These are phyloP conservation scores for Recurvirostra avosetta DNA, from an alignment of 2,113 vertebrate genomes.

Conservation along the genomic window DNA sequence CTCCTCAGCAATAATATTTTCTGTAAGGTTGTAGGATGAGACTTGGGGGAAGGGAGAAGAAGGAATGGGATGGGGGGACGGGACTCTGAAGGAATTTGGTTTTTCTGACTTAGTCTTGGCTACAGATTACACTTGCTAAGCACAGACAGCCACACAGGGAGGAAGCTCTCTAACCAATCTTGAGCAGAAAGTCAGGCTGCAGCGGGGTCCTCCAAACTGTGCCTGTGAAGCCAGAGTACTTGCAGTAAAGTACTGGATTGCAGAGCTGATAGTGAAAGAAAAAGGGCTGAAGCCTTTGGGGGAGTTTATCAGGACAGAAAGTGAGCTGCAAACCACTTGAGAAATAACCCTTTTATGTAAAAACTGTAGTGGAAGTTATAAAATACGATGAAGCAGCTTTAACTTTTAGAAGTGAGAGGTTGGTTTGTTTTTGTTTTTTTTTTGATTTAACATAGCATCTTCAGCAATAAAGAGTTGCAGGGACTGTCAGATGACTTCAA, in stretches of 20 bases:
- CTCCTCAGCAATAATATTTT: constrained; percentile 18
- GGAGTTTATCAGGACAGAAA: constrained; percentile 27
- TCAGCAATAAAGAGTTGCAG: constrained; percentile 17
- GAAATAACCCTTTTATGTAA: constrained; percentile 35
- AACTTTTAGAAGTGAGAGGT: not conserved
- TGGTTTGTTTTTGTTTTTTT: not conserved
- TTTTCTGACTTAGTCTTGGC: constrained; percentile 50
- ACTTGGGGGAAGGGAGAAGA: not conserved
- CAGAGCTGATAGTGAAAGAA: constrained; percentile 15
- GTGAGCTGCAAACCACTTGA: constrained; percentile 30
- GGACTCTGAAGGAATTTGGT: constrained; percentile 35
- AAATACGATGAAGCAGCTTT: not conserved
- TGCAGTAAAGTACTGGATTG: constrained; percentile 1
- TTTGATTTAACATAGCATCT: constrained; percentile 21
- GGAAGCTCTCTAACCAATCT: constrained; percentile 55
- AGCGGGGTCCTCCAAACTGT: constrained; percentile 36
- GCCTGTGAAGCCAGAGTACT: constrained; percentile 27
- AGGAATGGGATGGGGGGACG: not conserved
- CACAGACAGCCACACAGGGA: constrained; percentile 37
- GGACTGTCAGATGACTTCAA: constrained; percentile 61
- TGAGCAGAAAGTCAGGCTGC: constrained; percentile 44
- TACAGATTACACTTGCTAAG: constrained; percentile 63
- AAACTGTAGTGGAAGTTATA: constrained; percentile 25
- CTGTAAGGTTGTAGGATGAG: constrained; percentile 10
- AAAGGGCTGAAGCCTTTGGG: constrained; percentile 24